Conservation (phyloP, 2,113 vertebrate genomes). For the Syrmaticus mikado region DNA sequence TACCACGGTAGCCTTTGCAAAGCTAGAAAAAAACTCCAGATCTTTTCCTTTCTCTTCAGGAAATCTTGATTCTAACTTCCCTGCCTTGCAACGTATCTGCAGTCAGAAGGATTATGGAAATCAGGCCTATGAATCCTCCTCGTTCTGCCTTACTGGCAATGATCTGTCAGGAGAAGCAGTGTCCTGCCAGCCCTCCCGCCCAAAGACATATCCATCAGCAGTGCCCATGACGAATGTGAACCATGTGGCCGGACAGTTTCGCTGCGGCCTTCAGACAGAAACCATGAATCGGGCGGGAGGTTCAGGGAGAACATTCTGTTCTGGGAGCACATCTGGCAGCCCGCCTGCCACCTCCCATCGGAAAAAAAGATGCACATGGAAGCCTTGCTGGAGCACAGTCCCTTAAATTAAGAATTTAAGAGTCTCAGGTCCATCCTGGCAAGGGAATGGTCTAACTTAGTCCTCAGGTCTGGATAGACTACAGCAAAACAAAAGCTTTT, state of each 20-base stretch:
- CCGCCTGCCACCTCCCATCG: not conserved
- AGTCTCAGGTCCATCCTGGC: not conserved
- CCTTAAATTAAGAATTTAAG: not conserved
- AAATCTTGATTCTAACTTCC: not conserved
- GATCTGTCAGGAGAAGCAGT: not conserved
- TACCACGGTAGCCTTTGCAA: not conserved
- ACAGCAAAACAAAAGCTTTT: not conserved
- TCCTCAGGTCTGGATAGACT: not conserved
- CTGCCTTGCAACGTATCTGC: not conserved
- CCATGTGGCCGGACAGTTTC: fast-evolving
- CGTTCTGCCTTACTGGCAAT: not conserved
- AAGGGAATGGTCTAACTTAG: not conserved
- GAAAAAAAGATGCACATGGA: not conserved
- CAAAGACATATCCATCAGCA: not conserved
- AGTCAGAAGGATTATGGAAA: not conserved
- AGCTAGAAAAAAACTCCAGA: not conserved
- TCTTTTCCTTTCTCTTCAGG: not conserved
- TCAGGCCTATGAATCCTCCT: not conserved
- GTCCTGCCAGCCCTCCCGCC: not conserved
- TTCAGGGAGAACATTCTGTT: not conserved
- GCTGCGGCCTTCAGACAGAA: not conserved
- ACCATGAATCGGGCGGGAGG: not conserved
- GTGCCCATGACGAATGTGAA: not conserved
- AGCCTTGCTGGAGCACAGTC: not conserved
- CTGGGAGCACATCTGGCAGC: not conserved